A percentile compares a stretch with the other conserved stretches of the same genome.
phyloP scores from a whole-genome alignment of 2,888 invertebrate genomes.

The Linnaemya vulpina region DNA sequence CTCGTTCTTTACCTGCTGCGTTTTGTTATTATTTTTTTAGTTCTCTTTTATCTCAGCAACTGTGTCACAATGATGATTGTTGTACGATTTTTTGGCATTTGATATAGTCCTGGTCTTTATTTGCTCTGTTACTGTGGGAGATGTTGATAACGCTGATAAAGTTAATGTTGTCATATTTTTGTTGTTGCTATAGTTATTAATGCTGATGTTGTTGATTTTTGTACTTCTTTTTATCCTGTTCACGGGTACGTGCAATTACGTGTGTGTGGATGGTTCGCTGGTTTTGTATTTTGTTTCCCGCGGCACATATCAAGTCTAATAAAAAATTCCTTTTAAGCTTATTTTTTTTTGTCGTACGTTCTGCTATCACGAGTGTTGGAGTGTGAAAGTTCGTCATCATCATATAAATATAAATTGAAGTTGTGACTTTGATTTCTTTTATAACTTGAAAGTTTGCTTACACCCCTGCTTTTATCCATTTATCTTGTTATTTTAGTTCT shows the following conservation, averaged over 20 bases:
- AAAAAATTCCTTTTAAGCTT: conserved; percentile 13
- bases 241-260: not conserved
- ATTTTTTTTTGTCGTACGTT: not conserved
- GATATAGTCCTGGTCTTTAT: not conserved
- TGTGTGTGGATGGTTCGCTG: not conserved
- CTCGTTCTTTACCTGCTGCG: not conserved
- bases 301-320: not conserved
- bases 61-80: conserved; percentile 14
- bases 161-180: conserved; percentile 7
- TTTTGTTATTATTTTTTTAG: not conserved
- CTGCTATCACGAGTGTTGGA: not conserved
- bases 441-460: conserved; percentile 11
- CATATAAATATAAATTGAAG: conserved; percentile 1
- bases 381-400: not conserved
- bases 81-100: not conserved
- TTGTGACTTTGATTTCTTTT: not conserved
- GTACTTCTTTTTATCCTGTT: not conserved
- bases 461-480: not conserved
- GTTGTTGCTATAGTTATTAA: too few relatives aligned
- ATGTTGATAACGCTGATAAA: conserved; percentile 13
- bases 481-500: conserved; percentile 21
- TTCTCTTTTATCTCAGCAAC: not conserved
- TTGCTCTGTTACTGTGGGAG: not conserved
- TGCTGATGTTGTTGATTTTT: not conserved
- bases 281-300: not conserved